phyloP scores from a whole-genome alignment of 1,140 invertebrate genomes.

The Popillia japonica region DNA sequence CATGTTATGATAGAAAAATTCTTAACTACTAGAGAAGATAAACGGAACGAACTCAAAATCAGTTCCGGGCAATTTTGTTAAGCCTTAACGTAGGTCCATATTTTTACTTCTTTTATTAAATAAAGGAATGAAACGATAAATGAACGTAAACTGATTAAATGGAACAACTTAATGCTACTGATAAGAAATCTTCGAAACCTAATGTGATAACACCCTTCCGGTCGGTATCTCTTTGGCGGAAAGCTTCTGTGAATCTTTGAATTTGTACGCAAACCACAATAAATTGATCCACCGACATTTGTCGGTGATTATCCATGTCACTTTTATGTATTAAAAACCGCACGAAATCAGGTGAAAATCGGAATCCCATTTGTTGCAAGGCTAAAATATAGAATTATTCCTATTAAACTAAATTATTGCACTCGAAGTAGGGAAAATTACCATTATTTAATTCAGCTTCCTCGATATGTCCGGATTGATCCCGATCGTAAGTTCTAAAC shows the following conservation, averaged over 20 bases:
- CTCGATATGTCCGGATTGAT: slow-evolving; percentile 85
- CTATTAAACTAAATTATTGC: too few species aligned
- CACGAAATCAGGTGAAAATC: slow-evolving; percentile 81
- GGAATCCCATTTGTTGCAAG: slow-evolving; percentile 88
- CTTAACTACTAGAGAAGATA: background rate
- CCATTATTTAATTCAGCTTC: slow-evolving; percentile 79
- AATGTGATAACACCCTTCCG: slow-evolving; percentile 80
- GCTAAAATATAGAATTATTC: slow-evolving; percentile 67
- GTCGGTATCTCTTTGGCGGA: slow-evolving; percentile 76
- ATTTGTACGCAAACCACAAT: slow-evolving; percentile 89
- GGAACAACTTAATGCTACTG: slow-evolving; percentile 67
- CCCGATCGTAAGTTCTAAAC: slow-evolving; percentile 83
- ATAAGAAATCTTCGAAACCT: slow-evolving; percentile 86
- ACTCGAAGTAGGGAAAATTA: too few species aligned
- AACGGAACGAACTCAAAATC: background rate
- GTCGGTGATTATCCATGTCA: slow-evolving; percentile 67
- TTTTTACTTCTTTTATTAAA: background rate
- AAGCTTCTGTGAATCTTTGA: slow-evolving; percentile 86
- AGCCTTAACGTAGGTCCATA: too few species aligned
- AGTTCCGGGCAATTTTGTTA: too few species aligned
- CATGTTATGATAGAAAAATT: background rate
- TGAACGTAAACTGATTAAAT: slow-evolving; percentile 16
- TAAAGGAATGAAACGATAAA: slow-evolving; percentile 12
- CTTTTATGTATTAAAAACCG: slow-evolving; percentile 75
- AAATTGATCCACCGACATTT: slow-evolving; percentile 85